Conservation (phyloP, 1,140 invertebrate species). For the Orius laevigatus region DNA sequence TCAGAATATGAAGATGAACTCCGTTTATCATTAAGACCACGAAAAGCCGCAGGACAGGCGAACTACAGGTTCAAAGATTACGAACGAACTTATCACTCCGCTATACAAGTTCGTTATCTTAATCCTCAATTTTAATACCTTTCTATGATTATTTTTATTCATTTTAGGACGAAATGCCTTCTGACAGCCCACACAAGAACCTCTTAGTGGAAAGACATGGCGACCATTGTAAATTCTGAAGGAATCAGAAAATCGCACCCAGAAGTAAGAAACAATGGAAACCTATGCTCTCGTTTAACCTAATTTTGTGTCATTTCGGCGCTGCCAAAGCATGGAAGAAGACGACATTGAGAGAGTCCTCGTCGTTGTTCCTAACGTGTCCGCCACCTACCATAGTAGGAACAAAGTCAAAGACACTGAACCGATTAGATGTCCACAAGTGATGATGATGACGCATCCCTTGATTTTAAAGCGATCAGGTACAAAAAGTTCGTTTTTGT, state of each 20-base stretch:
- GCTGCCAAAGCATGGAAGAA: background rate
- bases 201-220: background rate
- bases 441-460: too few relatives aligned
- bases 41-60: conserved; percentile 42
- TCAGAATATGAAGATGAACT: conserved; percentile 33
- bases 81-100: conserved; percentile 83
- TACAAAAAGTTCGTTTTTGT: too few relatives aligned
- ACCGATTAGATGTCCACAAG: too few relatives aligned
- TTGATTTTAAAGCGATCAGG: too few relatives aligned
- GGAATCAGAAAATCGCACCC: too few relatives aligned
- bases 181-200: too few relatives aligned
- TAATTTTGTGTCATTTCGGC: conserved; percentile 18
- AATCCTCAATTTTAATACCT: too few relatives aligned
- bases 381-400: too few relatives aligned
- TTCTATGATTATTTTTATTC: too few relatives aligned
- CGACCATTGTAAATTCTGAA: background rate
- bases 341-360: background rate
- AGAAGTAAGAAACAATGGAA: too few relatives aligned
- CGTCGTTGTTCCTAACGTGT: background rate
- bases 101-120: conserved; percentile 50
- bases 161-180: too few relatives aligned
- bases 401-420: too few relatives aligned
- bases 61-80: conserved; percentile 83
- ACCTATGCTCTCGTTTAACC: background rate
- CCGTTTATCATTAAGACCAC: conserved; percentile 66